phyloP scores from a whole-genome alignment of 2,797 vertebrate genomes.

The Masticophis lateralis region DNA sequence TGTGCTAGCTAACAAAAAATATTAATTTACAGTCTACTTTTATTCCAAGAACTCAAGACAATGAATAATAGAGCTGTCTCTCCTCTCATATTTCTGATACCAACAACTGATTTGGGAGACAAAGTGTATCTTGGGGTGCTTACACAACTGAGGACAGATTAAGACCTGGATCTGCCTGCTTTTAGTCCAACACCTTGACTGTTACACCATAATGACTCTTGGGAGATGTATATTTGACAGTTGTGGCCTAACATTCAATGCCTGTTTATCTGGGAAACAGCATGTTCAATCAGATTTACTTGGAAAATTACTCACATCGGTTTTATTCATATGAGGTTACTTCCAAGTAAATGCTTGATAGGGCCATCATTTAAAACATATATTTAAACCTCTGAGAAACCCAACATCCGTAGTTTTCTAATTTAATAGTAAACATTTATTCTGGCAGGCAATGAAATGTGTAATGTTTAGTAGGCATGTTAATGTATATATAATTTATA shows the following conservation, averaged over 20 bases:
- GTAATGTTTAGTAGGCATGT: not conserved
- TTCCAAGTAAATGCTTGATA: not conserved
- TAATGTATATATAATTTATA: not conserved
- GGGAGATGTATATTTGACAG: not conserved
- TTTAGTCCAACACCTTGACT: not conserved
- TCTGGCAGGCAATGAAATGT: not conserved
- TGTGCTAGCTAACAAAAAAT: not conserved
- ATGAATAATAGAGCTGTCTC: not conserved
- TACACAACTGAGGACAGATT: not conserved
- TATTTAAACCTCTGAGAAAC: not conserved
- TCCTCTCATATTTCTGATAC: not conserved
- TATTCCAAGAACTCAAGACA: not conserved
- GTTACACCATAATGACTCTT: not conserved
- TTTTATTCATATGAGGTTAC: not conserved
- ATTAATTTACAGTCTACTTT: not conserved
- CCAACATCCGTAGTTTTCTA: too few relatives aligned
- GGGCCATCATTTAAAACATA: not conserved
- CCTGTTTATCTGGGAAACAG: not conserved
- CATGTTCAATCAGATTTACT: not conserved
- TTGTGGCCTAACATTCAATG: not conserved
- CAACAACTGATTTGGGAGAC: not conserved
- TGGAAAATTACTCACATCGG: not conserved
- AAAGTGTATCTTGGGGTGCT: not conserved
- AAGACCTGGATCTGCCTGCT: not conserved
- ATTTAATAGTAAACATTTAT: not conserved